Percentiles rank a stretch among this genome's conserved stretches.
Evolutionary conservation across 1,140 invertebrate species (phyloP).

Genomic region (Drosophila bocqueti): DNA sequence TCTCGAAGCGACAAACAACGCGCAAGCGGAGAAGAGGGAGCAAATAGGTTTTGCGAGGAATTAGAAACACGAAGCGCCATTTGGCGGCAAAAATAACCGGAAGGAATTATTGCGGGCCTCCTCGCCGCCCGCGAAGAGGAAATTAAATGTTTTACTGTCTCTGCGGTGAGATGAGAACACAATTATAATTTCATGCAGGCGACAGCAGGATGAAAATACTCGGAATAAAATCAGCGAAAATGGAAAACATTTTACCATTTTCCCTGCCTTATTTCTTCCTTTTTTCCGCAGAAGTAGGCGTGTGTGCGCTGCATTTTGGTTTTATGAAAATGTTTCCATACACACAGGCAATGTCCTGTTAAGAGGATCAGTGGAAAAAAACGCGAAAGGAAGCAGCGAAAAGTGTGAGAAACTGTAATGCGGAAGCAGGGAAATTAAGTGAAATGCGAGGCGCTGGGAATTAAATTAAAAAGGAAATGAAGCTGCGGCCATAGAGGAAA

Average conservation of each 20-base stretch:
- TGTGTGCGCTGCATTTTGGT: slow-evolving; percentile 64
- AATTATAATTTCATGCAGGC: slow-evolving; percentile 73
- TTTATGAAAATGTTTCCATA: slow-evolving; percentile 43
- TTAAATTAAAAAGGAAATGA: slow-evolving; percentile 78
- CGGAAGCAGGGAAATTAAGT: slow-evolving; percentile 56
- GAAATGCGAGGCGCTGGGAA: slow-evolving; percentile 49
- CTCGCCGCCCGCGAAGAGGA: slow-evolving; percentile 55
- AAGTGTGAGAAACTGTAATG: slow-evolving; percentile 44
- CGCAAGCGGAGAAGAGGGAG: neutral
- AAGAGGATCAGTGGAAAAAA: slow-evolving; percentile 66
- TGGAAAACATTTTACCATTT: slow-evolving; percentile 56
- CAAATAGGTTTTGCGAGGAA: slow-evolving; percentile 73
- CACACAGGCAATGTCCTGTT: slow-evolving; percentile 39
- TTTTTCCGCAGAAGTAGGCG: slow-evolving; percentile 3
- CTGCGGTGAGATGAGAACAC: slow-evolving; percentile 64
- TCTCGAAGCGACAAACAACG: slow-evolving; percentile 34
- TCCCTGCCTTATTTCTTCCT: neutral
- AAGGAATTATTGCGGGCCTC: slow-evolving; percentile 73
- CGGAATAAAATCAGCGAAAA: slow-evolving; percentile 66
- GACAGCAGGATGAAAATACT: slow-evolving; percentile 52
- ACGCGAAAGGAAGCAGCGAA: slow-evolving; percentile 10
- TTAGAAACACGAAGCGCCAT: slow-evolving; percentile 72
- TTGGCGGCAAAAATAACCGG: slow-evolving; percentile 73
- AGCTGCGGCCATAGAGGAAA: slow-evolving; percentile 42
- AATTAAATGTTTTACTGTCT: slow-evolving; percentile 83